phyloP scores from a whole-genome alignment of 2,113 vertebrate genomes.

The Thalassarche chlororhynchos region DNA sequence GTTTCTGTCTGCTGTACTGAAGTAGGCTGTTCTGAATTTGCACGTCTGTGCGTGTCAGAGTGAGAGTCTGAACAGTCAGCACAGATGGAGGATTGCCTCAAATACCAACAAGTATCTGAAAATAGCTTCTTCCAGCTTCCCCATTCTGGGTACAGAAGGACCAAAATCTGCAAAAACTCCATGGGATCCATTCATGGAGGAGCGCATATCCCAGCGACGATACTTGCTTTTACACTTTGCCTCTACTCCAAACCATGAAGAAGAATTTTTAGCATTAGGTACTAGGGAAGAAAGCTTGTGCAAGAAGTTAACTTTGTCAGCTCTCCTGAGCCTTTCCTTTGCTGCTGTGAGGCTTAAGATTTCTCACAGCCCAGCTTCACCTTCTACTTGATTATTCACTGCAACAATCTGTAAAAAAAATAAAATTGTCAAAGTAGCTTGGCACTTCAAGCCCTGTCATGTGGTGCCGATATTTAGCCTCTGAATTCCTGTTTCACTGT shows the following conservation, averaged over 20 bases:
- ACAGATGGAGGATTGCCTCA: not conserved
- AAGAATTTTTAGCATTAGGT: not conserved
- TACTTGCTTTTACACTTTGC: not conserved
- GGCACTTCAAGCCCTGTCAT: not conserved
- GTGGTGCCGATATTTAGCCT: not conserved
- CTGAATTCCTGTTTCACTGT: not conserved
- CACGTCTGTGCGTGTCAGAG: not conserved
- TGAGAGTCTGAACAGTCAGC: conserved; percentile 2
- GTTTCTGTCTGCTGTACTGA: conserved; percentile 1
- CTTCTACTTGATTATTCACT: not conserved
- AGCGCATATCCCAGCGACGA: not conserved
- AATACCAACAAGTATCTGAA: not conserved
- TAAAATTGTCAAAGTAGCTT: not conserved
- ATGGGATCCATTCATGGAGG: not conserved
- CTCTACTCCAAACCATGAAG: not conserved
- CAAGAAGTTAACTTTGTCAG: not conserved
- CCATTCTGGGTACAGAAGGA: not conserved
- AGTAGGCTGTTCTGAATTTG: not conserved
- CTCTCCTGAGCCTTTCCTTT: not conserved
- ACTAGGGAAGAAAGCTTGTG: not conserved
- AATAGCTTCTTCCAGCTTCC: not conserved
- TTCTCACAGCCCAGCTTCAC: not conserved
- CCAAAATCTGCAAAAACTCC: not conserved
- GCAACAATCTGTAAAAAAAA: not conserved
- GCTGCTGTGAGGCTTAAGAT: not conserved